Conservation (phyloP, 1,140 invertebrate genomes). For the Vollenhovia emeryi region DNA sequence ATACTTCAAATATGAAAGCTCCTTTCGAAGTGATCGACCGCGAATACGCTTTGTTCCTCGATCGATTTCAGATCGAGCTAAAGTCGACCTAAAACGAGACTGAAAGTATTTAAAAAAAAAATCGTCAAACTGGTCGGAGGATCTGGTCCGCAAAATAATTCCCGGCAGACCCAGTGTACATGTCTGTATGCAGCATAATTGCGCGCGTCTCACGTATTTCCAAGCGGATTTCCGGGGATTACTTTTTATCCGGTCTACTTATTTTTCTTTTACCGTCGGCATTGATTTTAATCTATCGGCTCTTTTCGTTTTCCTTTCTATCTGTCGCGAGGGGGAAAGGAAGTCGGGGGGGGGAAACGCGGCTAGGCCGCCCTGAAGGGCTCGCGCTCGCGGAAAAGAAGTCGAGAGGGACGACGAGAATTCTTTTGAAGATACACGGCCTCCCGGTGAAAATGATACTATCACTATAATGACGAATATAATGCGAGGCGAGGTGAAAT, state of each 20-base stretch:
- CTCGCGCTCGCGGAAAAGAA: constrained; percentile 33
- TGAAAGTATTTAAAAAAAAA: not conserved
- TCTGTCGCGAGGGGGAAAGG: constrained; percentile 5
- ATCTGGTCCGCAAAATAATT: not conserved
- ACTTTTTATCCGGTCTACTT: constrained; percentile 20
- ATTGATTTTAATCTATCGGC: not conserved
- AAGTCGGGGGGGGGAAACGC: constrained; percentile 3
- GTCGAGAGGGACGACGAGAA: constrained; percentile 19
- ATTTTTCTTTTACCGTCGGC: constrained; percentile 33
- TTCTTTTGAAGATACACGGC: constrained; percentile 62
- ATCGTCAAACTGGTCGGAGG: not conserved
- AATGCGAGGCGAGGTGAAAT: constrained; percentile 56
- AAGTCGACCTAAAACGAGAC: not conserved
- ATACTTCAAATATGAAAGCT: not conserved
- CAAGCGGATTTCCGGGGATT: constrained; percentile 32
- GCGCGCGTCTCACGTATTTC: constrained; percentile 39
- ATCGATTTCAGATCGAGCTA: not conserved
- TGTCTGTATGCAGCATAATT: constrained; percentile 12
- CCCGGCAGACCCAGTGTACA: not conserved
- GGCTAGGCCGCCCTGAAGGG: constrained; percentile 39
- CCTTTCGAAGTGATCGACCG: not conserved
- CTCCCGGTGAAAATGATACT: constrained; percentile 64
- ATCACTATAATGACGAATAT: constrained; percentile 70
- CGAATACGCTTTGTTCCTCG: not conserved
- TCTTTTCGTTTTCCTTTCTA: not conserved